A percentile compares a stretch with the other conserved stretches of the same genome.
These are phyloP conservation scores for Lymantria dispar DNA, from an alignment of 2,888 invertebrate genomes.

Conservation along the genomic window DNA sequence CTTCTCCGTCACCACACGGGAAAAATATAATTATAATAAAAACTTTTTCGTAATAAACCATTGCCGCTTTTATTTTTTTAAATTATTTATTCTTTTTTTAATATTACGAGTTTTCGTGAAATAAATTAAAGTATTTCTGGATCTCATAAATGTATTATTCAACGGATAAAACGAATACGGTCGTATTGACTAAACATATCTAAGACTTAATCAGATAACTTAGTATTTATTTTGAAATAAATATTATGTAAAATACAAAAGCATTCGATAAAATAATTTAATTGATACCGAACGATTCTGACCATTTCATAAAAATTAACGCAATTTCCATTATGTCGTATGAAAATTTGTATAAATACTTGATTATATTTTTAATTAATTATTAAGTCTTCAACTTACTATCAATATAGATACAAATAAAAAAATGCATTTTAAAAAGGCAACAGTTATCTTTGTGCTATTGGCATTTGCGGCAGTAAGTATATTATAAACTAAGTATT, in stretches of 20 bases:
- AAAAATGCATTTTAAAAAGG: conserved; percentile 25
- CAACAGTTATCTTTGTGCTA: conserved; percentile 13
- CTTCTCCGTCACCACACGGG: no score
- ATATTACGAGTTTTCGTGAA: no score
- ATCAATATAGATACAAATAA: background rate
- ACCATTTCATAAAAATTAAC: conserved; percentile 11
- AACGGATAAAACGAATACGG: no score
- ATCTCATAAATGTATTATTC: no score
- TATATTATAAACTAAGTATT: background rate
- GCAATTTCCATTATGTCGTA: conserved; percentile 13
- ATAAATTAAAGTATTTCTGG: no score
- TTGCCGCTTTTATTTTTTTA: no score
- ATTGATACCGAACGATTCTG: conserved; percentile 4
- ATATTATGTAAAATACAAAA: background rate
- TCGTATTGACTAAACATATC: no score
- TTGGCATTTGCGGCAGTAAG: conserved; percentile 14
- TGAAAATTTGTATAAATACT: conserved; percentile 3
- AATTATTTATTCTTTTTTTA: no score
- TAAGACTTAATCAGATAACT: background rate
- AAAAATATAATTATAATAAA: no score
- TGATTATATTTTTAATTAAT: background rate
- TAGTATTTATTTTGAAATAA: background rate
- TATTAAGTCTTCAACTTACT: conserved; percentile 2
- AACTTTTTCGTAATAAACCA: no score
- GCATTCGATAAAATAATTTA: background rate